These are phyloP conservation scores for Lutjanus argentimaculatus DNA, from an alignment of 2,797 vertebrate species.

Conservation along the genomic window DNA sequence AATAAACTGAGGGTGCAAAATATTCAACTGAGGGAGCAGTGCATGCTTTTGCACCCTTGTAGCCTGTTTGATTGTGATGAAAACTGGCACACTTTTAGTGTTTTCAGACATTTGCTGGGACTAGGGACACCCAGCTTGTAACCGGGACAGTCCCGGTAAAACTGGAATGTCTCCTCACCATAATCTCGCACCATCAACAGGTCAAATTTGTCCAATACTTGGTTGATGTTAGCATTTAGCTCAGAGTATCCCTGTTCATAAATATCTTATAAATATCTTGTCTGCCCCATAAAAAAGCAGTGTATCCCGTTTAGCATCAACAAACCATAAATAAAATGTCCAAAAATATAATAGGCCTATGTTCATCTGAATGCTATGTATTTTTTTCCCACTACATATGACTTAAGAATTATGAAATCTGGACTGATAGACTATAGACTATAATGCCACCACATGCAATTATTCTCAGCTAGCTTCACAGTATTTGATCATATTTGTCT, in stretches of 20 bases:
- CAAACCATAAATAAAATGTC: neutral
- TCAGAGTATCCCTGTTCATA: neutral
- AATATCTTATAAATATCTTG: neutral
- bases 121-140: too few relatives aligned
- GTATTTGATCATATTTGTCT: slow-evolving; percentile 50
- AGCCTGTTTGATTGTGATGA: too few relatives aligned
- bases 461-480: slow-evolving; percentile 27
- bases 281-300: neutral
- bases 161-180: too few relatives aligned
- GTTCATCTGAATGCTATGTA: neutral
- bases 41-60: too few relatives aligned
- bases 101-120: too few relatives aligned
- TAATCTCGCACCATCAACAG: neutral
- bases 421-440: slow-evolving; percentile 9
- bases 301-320: too few relatives aligned
- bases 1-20: too few relatives aligned
- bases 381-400: neutral
- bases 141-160: too few relatives aligned
- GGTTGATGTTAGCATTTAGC: neutral
- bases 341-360: neutral
- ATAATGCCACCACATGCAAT: slow-evolving; percentile 20
- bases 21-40: too few relatives aligned
- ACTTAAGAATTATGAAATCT: neutral
- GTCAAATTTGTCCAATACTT: neutral
- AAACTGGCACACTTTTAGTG: too few relatives aligned